phyloP scores from a whole-genome alignment of 2,113 vertebrate species.

The Gymnobelideus leadbeateri region DNA sequence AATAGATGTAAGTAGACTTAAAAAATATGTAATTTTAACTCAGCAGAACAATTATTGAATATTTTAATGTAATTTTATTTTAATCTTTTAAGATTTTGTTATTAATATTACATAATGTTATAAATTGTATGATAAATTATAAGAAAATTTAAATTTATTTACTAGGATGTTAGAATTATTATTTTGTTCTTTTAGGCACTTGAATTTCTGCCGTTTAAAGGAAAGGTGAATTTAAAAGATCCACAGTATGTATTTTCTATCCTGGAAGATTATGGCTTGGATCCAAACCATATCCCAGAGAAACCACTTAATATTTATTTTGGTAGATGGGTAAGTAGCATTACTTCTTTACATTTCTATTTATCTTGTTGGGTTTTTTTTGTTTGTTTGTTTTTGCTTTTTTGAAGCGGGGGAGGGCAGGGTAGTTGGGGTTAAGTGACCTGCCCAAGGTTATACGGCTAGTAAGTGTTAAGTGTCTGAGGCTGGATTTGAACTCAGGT shows the following conservation, averaged over 20 bases:
- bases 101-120: no score
- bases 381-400: no score
- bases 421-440: no score
- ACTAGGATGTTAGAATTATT: conserved; percentile 39
- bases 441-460: no score
- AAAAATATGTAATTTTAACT: not conserved
- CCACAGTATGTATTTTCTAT: conserved; percentile 94
- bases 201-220: conserved; percentile 95
- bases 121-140: no score
- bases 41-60: not conserved
- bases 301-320: conserved; percentile 93
- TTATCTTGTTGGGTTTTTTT: conserved; percentile 29
- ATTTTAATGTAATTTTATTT: conserved; percentile 8
- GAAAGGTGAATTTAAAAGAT: conserved; percentile 93
- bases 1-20: conserved; percentile 93
- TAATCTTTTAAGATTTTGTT: not conserved
- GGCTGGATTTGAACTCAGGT: no score
- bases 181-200: conserved; percentile 86
- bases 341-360: conserved; percentile 40
- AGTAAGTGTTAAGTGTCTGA: no score
- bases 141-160: not conserved
- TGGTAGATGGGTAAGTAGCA: conserved; percentile 95
- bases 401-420: no score
- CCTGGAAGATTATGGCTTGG: conserved; percentile 95
- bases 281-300: conserved; percentile 93